Base-by-base conservation (phyloP, 1,140 invertebrate genomes). In the Cyrtorhinus lividipennis region DNA sequence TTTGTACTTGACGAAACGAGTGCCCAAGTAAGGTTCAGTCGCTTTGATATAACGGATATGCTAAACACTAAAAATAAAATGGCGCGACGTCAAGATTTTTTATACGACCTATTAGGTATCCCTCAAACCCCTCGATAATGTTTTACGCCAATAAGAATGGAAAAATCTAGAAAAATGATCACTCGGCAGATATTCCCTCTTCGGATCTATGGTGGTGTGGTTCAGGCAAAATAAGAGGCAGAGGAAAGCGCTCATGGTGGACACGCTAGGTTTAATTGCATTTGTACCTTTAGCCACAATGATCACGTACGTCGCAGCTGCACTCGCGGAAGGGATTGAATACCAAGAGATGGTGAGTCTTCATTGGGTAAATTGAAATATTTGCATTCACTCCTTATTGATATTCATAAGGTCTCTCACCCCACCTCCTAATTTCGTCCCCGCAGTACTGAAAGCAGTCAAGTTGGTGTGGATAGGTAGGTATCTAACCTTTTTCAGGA, bases 1-100 rank as follows among this genome's bases (percentile, higher is more conserved):
- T 30, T 15, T 13, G 5, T 65, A 58, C 24, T n/a, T 26, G 30
- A 45, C 59, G 5, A 20, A 56, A n/a, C 27, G 64, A 24, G 22
- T 24, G 0, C 64, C 61, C 46, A 65, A 62, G 64, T 65, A 20
- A 62, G 27, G n/a, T 59, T 10, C n/a, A 13, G 12, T 56, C 10
- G 8, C 22, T 56, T 56, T 15, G 20, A 22, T 12, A 56, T 10
- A 56, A 15, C 22, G 20, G 10, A 12, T 56, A 56, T 56, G 12
- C 22, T 13, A 20, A 56, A 12, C n/a, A n/a, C n/a, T n/a, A 45
- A 45, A 45, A 45, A 45, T n/a, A n/a, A n/a, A n/a, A n/a, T n/a
- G n/a, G n/a, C n/a, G n/a, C n/a, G n/a, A n/a, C n/a, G n/a, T n/a
- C n/a, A n/a, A n/a, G n/a, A n/a, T n/a, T n/a, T n/a, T n/a, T n/a